Base-by-base conservation (phyloP, 2,888 invertebrate genomes). In the Eugnorisma glareosa region DNA sequence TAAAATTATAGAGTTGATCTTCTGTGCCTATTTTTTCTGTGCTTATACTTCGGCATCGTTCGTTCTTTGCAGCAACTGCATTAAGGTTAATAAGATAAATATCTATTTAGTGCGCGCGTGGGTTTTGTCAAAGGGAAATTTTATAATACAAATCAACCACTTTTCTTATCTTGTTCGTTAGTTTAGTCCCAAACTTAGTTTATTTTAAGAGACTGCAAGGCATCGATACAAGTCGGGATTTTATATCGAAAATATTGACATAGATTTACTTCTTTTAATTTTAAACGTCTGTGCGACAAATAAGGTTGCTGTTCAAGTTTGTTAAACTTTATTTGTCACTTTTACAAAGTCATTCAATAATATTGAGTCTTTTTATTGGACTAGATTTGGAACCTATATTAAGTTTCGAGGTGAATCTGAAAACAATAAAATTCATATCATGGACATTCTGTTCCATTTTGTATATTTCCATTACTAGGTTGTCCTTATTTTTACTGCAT, bases 81-180 rank as follows among this genome's bases (percentile, higher is more conserved):
- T 71, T 77, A 72, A 64, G 79, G 64, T 24, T 68, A 64, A 28
- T 28, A 40, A 64, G 71, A 77, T 83, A 73, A 67, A 66, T 83
- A 81, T 83, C 67, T 67, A 37, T 71, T 35, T 18, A 82, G 67
- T n/a, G 35, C 11, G n/a, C 79, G 74, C 35, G 61, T 35, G 35
- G 10, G n/a, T 54, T 37, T 66, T 35, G 13, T 67, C 82, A 81
- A 79, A 82, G 82, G 7, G 35, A n/a, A 31, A 59, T 63, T 24
- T 48, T n/a, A 78, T 43, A 35, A 6, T 31, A 40, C 31, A 15
- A 24, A n/a, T 51, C 7, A 7, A 45, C 31, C 0, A 24, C 4
- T 43, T 71, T 61, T 66, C 4, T 43, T 18, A 31, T 43, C 31
- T 24, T 51, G 18, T n/a, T n/a, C 6, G 24, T 18, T 43, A 63